These are phyloP conservation scores for Brachionus calyciflorus DNA, from an alignment of 1,140 invertebrate species.

Conservation along the genomic window DNA sequence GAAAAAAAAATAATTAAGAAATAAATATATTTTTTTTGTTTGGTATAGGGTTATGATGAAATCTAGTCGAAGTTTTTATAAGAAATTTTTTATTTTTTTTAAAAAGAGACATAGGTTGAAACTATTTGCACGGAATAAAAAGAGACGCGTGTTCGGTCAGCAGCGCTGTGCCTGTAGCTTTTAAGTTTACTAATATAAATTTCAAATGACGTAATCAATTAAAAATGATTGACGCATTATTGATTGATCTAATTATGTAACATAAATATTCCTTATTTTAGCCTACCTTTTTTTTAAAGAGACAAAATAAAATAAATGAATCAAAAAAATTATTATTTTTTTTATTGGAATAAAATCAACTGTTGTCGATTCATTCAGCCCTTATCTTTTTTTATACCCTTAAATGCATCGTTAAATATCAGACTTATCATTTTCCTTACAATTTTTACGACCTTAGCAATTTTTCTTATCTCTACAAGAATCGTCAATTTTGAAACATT, in stretches of 20 bases:
- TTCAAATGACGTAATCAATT: constrained; percentile 26
- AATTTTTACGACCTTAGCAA: not conserved
- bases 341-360: not conserved
- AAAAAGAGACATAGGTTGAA: not conserved
- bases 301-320: not conserved
- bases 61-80: too few species aligned
- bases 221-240: not conserved
- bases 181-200: constrained; percentile 12
- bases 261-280: constrained; percentile 25
- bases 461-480: constrained; percentile 16
- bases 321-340: not conserved
- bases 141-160: not conserved
- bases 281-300: not conserved
- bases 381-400: not conserved
- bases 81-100: not conserved
- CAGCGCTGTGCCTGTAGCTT: not conserved
- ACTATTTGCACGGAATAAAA: constrained; percentile 35
- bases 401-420: constrained; percentile 36
- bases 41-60: not conserved
- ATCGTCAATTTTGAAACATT: not conserved
- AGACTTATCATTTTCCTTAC: constrained; percentile 27
- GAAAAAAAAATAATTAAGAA: not conserved
- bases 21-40: not conserved
- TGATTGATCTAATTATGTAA: constrained; percentile 13
- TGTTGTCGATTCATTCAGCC: not conserved